Evolutionary conservation across 1,140 invertebrate genomes (phyloP).

Genomic region (Pogonomyrmex barbatus): DNA sequence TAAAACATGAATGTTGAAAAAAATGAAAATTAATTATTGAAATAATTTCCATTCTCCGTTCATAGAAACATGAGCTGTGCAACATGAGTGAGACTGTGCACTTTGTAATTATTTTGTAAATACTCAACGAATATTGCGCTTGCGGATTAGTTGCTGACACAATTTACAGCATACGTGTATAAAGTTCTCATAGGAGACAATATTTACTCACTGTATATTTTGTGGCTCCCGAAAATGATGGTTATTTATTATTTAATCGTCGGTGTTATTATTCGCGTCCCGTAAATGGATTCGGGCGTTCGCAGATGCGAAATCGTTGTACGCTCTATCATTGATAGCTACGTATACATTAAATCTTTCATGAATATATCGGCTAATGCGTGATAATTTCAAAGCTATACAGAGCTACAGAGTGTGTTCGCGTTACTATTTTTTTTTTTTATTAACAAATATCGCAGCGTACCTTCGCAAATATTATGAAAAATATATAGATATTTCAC

Average conservation of each 20-base stretch:
- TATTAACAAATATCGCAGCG: background rate
- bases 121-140: constrained; percentile 27
- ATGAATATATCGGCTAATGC: constrained; percentile 1
- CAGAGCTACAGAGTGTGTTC: background rate
- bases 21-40: constrained; percentile 6
- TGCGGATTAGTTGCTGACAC: background rate
- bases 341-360: background rate
- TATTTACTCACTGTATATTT: constrained; percentile 31
- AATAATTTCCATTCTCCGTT: background rate
- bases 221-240: constrained; percentile 15
- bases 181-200: background rate
- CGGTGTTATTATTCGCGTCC: background rate
- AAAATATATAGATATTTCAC: background rate
- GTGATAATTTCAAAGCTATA: constrained; percentile 7
- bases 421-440: background rate
- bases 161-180: background rate
- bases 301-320: background rate
- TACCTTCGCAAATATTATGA: background rate
- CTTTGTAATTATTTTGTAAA: constrained; percentile 36
- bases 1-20: background rate
- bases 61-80: background rate
- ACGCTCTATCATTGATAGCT: background rate
- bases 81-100: background rate
- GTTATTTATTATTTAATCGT: constrained; percentile 37
- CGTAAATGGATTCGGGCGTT: constrained; percentile 7